Evolutionary conservation across 2,113 vertebrate genomes (phyloP).

Genomic region (Engystomops pustulosus): DNA sequence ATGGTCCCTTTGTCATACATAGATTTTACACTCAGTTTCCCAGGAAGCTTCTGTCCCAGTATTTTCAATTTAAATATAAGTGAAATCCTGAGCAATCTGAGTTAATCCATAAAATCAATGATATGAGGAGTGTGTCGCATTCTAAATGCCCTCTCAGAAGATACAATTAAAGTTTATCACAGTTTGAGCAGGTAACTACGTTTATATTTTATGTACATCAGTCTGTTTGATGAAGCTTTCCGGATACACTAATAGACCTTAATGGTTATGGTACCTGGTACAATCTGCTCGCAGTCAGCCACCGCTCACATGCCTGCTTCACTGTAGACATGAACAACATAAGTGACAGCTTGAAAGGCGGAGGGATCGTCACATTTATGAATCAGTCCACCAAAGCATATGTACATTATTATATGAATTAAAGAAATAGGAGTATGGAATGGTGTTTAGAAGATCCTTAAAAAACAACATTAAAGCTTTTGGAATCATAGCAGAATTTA

Average conservation of each 20-base stretch:
- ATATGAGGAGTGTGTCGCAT: neutral
- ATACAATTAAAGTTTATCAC: neutral
- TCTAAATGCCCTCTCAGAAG: neutral
- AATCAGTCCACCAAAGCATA: neutral
- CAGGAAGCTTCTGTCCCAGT: too few relatives aligned
- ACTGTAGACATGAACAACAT: neutral
- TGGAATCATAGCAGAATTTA: too few relatives aligned
- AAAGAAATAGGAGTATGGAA: neutral
- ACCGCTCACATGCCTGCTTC: constrained; percentile 14
- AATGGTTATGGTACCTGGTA: constrained; percentile 52
- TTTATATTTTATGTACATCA: neutral
- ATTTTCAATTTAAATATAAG: too few relatives aligned
- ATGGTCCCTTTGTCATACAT: too few relatives aligned
- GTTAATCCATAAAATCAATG: too few relatives aligned
- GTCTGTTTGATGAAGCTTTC: constrained; percentile 51
- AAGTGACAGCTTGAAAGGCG: constrained; percentile 24
- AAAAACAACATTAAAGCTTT: too few relatives aligned
- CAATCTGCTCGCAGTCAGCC: constrained; percentile 35
- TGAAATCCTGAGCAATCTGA: too few relatives aligned
- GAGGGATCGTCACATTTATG: neutral
- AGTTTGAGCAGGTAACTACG: neutral
- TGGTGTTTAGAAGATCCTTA: neutral
- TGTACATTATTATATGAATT: neutral
- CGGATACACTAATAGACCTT: constrained; percentile 47
- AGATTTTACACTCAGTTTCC: too few relatives aligned